A percentile compares a stretch with the other conserved stretches of the same genome.
Evolutionary conservation across 1,140 invertebrate species (phyloP).

Genomic region (Gonioctena quinquepunctata): DNA sequence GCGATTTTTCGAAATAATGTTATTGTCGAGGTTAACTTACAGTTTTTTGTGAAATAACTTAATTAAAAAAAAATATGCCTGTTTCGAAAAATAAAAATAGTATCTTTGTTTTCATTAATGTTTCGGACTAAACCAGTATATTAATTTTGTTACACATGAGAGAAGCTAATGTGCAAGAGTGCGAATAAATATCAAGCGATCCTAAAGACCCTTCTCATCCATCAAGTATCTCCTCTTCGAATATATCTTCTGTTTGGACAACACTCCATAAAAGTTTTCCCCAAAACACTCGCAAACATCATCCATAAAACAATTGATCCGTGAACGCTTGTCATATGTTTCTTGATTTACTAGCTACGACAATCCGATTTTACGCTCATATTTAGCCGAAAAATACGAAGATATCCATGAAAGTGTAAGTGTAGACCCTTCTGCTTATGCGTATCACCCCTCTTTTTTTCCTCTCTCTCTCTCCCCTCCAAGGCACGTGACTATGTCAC

Average conservation of each 20-base stretch:
- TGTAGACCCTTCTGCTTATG: neutral
- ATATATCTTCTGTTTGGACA: slow-evolving; percentile 5
- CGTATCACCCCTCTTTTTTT: neutral
- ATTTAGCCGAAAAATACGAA: slow-evolving; percentile 12
- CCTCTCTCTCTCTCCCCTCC: neutral
- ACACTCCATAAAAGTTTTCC: neutral
- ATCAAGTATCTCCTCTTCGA: neutral
- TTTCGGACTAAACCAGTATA: no score
- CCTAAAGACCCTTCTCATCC: neutral
- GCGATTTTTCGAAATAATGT: no score
- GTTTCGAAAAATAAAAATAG: no score
- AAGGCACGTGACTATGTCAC: slow-evolving; percentile 30
- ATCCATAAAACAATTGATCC: slow-evolving; percentile 18
- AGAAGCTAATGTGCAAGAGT: no score
- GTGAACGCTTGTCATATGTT: slow-evolving; percentile 18
- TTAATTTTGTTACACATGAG: no score
- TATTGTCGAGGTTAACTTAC: no score
- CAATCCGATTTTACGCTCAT: slow-evolving; percentile 16
- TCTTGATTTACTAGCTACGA: slow-evolving; percentile 1
- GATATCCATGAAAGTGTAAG: slow-evolving; percentile 18
- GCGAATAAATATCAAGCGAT: no score
- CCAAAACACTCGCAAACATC: slow-evolving; percentile 5
- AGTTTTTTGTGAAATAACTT: no score
- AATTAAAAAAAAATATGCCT: no score
- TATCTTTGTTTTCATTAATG: no score